A percentile compares a stretch with the other conserved stretches of the same genome.
These are phyloP conservation scores for Poecilus cupreus DNA, from an alignment of 2,888 invertebrate genomes.

Conservation along the genomic window DNA sequence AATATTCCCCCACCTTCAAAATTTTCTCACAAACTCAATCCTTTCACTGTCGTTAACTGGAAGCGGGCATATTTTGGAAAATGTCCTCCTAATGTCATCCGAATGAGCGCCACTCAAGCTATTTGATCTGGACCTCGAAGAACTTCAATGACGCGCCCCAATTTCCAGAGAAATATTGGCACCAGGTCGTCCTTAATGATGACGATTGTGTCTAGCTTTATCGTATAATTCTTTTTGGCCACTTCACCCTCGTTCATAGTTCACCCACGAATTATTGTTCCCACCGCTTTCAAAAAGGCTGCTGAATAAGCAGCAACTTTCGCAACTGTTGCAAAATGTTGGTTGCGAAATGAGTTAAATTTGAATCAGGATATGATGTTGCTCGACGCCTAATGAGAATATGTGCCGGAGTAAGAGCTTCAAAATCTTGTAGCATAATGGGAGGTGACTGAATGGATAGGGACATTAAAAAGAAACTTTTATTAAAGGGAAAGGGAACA, in stretches of 20 bases:
- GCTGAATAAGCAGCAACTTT: constrained; percentile 48
- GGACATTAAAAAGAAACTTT: too few relatives aligned
- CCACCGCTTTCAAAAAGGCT: constrained; percentile 62
- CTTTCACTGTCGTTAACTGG: neutral
- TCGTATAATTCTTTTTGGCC: neutral
- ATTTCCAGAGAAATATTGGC: neutral
- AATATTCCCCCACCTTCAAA: neutral
- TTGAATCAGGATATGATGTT: constrained; percentile 62
- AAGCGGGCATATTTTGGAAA: neutral
- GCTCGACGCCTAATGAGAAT: constrained; percentile 65
- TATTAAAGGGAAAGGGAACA: too few relatives aligned
- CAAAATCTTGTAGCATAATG: too few relatives aligned
- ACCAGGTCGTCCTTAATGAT: constrained; percentile 18
- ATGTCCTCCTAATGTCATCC: neutral
- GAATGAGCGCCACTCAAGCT: neutral
- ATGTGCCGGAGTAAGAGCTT: constrained; percentile 65
- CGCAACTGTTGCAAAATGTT: constrained; percentile 57
- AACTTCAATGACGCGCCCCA: neutral
- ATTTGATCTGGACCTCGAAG: neutral
- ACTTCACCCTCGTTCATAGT: constrained; percentile 60
- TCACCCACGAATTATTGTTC: constrained; percentile 60
- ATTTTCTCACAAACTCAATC: neutral
- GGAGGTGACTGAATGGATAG: too few relatives aligned
- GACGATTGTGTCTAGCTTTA: constrained; percentile 43
- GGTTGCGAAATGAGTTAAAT: constrained; percentile 54